Evolutionary conservation across 2,797 vertebrate species (phyloP).

Genomic region (Enteromius fasciolatus): DNA sequence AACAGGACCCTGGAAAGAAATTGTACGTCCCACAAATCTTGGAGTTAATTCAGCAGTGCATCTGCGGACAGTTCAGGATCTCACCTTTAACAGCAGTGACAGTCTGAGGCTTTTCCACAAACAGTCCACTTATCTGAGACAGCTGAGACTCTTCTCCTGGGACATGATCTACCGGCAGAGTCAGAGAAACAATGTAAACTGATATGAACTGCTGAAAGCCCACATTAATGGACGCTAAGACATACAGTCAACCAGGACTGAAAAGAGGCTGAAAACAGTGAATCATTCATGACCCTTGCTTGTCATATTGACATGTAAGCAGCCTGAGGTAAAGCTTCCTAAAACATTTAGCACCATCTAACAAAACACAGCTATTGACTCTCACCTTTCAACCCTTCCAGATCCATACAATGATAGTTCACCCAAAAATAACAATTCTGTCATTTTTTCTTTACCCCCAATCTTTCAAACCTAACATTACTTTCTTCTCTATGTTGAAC

Average conservation of each 20-base stretch:
- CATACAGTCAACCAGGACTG: background rate
- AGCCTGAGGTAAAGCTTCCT: background rate
- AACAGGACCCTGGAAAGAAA: background rate
- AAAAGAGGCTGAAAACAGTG: slow-evolving; percentile 18
- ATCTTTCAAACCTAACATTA: background rate
- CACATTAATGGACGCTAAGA: slow-evolving; percentile 13
- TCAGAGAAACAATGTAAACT: slow-evolving; percentile 27
- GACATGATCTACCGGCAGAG: slow-evolving; percentile 60
- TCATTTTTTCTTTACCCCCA: background rate
- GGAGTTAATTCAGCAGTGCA: background rate
- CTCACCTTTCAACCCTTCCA: slow-evolving; percentile 31
- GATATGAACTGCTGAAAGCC: slow-evolving; percentile 19
- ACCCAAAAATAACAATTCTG: background rate
- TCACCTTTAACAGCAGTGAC: slow-evolving; percentile 74
- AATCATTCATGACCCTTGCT: background rate
- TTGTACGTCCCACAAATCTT: background rate
- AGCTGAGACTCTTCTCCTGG: slow-evolving; percentile 69
- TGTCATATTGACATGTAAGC: background rate
- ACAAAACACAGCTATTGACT: background rate
- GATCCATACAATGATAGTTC: background rate
- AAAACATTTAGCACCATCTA: slow-evolving; percentile 16
- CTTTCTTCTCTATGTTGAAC: background rate
- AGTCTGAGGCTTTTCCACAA: slow-evolving; percentile 74
- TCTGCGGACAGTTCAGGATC: background rate
- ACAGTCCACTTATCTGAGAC: slow-evolving; percentile 70